Base-by-base conservation (phyloP, 2,888 invertebrate species). In the Crepidodera aurea region DNA sequence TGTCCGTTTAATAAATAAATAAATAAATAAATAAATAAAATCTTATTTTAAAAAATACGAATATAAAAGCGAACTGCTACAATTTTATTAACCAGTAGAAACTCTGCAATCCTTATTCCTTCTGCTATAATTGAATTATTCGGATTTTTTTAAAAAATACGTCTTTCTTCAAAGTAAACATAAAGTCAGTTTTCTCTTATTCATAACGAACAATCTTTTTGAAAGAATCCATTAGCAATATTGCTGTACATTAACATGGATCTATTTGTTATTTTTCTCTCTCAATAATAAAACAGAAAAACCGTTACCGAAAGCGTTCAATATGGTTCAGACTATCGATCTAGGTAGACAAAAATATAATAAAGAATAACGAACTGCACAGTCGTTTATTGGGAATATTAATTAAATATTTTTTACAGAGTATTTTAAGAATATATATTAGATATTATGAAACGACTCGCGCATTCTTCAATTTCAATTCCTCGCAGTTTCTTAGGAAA, bases 171-270 rank as follows among this genome's bases (percentile, higher is more conserved):
- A 48, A 48, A 48, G 48, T 27, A 27, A 27, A 27, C 27, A 48
- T 27, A 48, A 48, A 48, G 15, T 27, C 48, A 48, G 48, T 48
- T 48, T 22, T 29, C 48, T 42, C 27, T 42, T 55, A 42, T 55
- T 55, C 53, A 53, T 53, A 53, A 56, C 46, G 12, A 56, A 29
- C 48, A 46, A 56, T 46, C 46, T 44, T 44, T 56, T 19, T 46
- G 46, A 60, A 55, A 64, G 55, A 40, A 61, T 68, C 68, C 68
- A 68, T 68, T 68, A 66, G 63, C 40, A 66, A 62, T 68, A 68
- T 68, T 65, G 66, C 65, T 62, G 63, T 64, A 57, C 56, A 54
- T 66, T 63, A 63, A 61, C 57, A 62, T 62, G 56, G 60, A 62
- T 53, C 39, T 55, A 61, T 64, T 57, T 55, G 60, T 58, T 60